These are phyloP conservation scores for Zoanthus sociatus DNA, from an alignment of 92 coral and sea anemone genomes.

Conservation along the genomic window DNA sequence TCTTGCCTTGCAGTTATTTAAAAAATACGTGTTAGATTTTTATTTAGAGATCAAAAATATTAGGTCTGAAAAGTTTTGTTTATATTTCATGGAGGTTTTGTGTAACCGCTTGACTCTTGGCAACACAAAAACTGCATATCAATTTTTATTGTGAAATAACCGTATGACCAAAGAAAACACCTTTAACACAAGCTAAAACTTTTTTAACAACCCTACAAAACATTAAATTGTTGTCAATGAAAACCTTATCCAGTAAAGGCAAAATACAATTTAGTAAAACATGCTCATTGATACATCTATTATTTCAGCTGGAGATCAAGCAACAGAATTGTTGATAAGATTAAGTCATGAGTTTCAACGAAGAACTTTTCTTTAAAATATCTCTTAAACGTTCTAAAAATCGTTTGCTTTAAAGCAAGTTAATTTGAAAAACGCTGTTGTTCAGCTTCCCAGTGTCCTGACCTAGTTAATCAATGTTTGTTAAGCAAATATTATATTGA, in stretches of 20 bases:
- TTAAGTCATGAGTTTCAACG: not conserved
- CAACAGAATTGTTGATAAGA: not conserved
- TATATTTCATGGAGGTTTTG: constrained; percentile 5
- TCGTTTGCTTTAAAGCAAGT: not conserved
- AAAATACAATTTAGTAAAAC: not conserved
- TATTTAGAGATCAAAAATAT: not conserved
- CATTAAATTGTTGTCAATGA: not conserved
- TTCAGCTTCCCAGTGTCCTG: too few species aligned
- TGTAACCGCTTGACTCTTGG: not conserved
- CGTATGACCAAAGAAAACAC: not conserved
- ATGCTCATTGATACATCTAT: not conserved
- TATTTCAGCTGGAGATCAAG: not conserved
- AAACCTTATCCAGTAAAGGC: not conserved
- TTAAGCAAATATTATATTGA: too few species aligned
- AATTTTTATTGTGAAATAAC: not conserved
- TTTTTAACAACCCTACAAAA: not conserved
- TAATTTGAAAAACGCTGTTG: too few species aligned
- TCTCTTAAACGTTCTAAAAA: not conserved
- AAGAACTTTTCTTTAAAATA: too few species aligned
- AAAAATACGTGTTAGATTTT: not conserved
- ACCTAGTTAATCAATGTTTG: too few species aligned
- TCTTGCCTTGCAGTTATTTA: not conserved
- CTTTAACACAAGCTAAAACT: too few species aligned
- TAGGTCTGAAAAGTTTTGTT: constrained; percentile 18
- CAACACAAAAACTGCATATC: not conserved